These are phyloP conservation scores for Asteroscopus sphinx DNA, from an alignment of 2,888 invertebrate genomes.

Conservation along the genomic window DNA sequence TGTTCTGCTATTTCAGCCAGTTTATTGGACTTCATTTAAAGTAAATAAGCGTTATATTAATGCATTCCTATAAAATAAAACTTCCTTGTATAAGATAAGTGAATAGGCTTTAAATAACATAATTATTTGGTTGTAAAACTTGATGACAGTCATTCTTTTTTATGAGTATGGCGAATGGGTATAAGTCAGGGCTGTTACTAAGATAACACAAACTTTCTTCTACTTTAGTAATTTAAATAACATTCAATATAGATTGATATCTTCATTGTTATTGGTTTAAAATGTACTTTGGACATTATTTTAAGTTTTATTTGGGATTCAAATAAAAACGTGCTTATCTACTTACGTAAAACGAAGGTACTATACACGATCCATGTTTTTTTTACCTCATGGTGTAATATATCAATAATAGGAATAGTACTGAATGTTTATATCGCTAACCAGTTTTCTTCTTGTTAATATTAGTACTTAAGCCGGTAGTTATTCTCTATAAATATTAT, in stretches of 20 bases:
- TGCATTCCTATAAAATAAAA: constrained; percentile 31
- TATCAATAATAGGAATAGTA: too few relatives aligned
- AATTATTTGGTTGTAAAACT: constrained; percentile 54
- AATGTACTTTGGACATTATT: constrained; percentile 26
- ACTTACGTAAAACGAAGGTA: too few relatives aligned
- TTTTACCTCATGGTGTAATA: too few relatives aligned
- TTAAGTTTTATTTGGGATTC: background rate
- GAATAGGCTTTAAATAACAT: constrained; percentile 37
- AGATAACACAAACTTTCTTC: constrained; percentile 22
- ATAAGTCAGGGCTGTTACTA: constrained; percentile 11
- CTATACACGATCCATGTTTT: too few relatives aligned
- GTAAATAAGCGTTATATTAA: constrained; percentile 14
- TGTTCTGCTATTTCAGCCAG: background rate
- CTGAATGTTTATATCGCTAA: too few relatives aligned
- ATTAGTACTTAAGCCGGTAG: too few relatives aligned
- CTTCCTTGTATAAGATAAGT: constrained; percentile 34
- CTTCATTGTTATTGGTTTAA: constrained; percentile 34
- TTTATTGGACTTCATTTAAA: background rate
- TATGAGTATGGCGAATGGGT: constrained; percentile 27
- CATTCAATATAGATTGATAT: constrained; percentile 14
- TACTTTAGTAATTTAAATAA: constrained; percentile 19
- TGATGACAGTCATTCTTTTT: constrained; percentile 50
- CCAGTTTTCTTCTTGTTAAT: too few relatives aligned
- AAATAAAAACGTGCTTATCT: background rate
- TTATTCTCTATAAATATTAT: too few relatives aligned